Evolutionary conservation across 2,888 invertebrate species (phyloP), one percentile per base, ranked within the genome.

Genomic region (Netelia virgata): DNA sequence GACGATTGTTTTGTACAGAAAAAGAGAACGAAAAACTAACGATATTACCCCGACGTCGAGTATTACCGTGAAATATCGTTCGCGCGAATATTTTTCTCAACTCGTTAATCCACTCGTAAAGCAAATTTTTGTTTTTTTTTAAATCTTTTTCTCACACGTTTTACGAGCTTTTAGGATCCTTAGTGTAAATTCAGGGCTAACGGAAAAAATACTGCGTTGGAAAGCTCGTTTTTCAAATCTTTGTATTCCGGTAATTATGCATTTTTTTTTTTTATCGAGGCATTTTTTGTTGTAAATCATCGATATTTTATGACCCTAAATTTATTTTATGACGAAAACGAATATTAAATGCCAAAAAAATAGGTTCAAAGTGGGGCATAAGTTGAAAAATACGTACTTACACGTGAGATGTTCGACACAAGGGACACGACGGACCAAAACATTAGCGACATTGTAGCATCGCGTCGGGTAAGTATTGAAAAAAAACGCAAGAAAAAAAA

Each of bases 161-260:
- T 47, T 59, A 64, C 28, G 28, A 28, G 53, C 20, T 50, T 69
- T 50, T 16, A 47, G 77, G 68, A 41, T 59, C 47, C 43, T 36
- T 47, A 18, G 23, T 59, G n/a, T 66, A 50, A 28, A 61, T 77
- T 57, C 47, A 16, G 59, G 50, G 18, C 47, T 69, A 68, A 69
- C 68, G 68, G 68, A 50, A 69, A 77, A 68, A 77, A 77, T 59
- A 77, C 47, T 68, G 69, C 59, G n/a, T 55, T 53, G 47, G 63
- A 75, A 64, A 28, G 20, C 55, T n/a, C n/a, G n/a, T n/a, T n/a
- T n/a, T n/a, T n/a, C n/a, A n/a, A n/a, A n/a, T n/a, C n/a, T n/a
- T n/a, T n/a, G n/a, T n/a, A n/a, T n/a, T n/a, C n/a, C n/a, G n/a
- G n/a, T n/a, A n/a, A n/a, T n/a, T n/a, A n/a, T n/a, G n/a, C n/a